A percentile compares a stretch with the other conserved stretches of the same genome.
Conservation (phyloP, 53 echinoderm and acorn worm genomes). For the Luidia sarsii region DNA sequence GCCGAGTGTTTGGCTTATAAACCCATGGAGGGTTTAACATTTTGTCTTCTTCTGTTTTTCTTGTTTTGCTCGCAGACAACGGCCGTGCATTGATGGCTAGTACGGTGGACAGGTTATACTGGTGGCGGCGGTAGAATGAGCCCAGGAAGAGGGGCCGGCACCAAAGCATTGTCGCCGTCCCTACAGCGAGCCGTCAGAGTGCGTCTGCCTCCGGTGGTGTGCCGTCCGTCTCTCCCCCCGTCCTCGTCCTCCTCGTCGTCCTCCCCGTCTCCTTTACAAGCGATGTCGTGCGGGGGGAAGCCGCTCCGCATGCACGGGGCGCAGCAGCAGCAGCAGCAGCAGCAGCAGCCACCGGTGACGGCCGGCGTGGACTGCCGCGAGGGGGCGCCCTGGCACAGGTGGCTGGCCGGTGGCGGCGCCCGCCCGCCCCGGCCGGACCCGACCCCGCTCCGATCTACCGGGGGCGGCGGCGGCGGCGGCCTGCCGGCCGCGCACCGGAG, state of each 20-base stretch:
- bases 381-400: slow-evolving; percentile 2
- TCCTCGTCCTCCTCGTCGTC: not conserved
- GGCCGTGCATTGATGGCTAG: slow-evolving; percentile 8
- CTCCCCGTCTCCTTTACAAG: too few species aligned
- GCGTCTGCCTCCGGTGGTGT: slow-evolving; percentile 18
- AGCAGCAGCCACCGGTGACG: not conserved
- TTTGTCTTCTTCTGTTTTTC: not conserved
- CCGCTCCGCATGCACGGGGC: slow-evolving; percentile 3
- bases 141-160: slow-evolving; percentile 14
- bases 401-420: not conserved
- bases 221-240: slow-evolving; percentile 5
- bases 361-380: slow-evolving; percentile 9
- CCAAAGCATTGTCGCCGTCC: slow-evolving; percentile 35
- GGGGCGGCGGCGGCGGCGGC: not conserved
- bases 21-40: too few species aligned
- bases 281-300: slow-evolving; percentile 37
- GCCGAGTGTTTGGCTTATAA: too few species aligned
- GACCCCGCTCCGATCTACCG: too few species aligned
- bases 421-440: slow-evolving; percentile 8
- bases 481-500: too few species aligned
- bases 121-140: slow-evolving; percentile 37
- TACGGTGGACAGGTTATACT: slow-evolving; percentile 32
- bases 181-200: slow-evolving; percentile 21
- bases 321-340: not conserved
- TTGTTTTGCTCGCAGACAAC: slow-evolving; percentile 3